Evolutionary conservation across 1,140 invertebrate species (phyloP).

Genomic region (Parapsyche elsis): DNA sequence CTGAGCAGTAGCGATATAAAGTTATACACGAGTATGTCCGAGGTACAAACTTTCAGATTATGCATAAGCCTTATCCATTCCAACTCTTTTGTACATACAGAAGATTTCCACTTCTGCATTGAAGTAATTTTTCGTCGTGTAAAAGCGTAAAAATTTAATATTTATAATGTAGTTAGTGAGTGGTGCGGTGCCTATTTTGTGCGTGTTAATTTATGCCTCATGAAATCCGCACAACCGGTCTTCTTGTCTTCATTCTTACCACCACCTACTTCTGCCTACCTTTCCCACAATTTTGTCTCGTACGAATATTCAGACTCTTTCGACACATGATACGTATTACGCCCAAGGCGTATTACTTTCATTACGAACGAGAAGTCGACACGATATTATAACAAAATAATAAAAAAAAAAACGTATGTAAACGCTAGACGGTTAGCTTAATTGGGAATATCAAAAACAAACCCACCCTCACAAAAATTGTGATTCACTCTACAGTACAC

Average conservation of each 20-base stretch:
- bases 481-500: too few relatives aligned
- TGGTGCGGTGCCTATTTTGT: background rate
- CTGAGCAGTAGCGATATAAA: too few relatives aligned
- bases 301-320: conserved; percentile 32
- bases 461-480: too few relatives aligned
- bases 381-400: background rate
- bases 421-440: too few relatives aligned
- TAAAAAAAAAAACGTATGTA: too few relatives aligned
- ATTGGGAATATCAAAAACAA: too few relatives aligned
- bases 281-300: conserved; percentile 31
- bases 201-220: conserved; percentile 33
- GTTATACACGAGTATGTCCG: too few relatives aligned
- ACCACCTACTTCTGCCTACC: background rate
- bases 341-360: conserved; percentile 34
- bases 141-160: background rate
- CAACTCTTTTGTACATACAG: too few relatives aligned
- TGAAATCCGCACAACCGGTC: conserved; percentile 35
- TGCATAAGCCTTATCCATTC: too few relatives aligned
- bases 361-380: background rate
- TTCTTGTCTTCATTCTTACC: conserved; percentile 23
- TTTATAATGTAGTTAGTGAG: conserved; percentile 20
- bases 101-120: too few relatives aligned
- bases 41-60: too few relatives aligned
- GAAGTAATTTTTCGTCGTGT: too few relatives aligned
- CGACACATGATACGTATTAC: conserved; percentile 37